Evolutionary conservation across 2,113 vertebrate genomes (phyloP).

Genomic region (Silurus asotus): DNA sequence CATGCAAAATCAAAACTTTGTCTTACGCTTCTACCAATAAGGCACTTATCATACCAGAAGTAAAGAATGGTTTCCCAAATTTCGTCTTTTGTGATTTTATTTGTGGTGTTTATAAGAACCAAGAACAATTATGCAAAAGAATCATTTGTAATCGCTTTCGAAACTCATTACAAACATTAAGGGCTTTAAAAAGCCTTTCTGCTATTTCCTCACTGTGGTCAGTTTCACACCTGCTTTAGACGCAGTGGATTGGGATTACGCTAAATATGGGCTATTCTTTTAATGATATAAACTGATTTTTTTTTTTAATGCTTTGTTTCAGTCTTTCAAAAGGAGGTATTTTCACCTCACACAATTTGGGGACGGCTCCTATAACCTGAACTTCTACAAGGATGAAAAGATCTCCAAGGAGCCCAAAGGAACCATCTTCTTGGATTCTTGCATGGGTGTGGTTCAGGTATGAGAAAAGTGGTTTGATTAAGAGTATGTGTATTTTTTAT

Average conservation of each 20-base stretch:
- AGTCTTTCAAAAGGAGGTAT: constrained; percentile 99
- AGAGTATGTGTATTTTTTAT: not conserved
- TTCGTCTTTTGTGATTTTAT: not conserved
- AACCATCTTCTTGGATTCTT: constrained; percentile 98
- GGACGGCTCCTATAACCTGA: constrained; percentile 96
- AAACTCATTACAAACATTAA: not conserved
- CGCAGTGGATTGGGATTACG: not conserved
- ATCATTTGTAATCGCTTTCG: not conserved
- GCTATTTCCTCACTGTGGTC: not conserved
- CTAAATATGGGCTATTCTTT: constrained; percentile 16
- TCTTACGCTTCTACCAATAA: not conserved
- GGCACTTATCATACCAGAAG: not conserved
- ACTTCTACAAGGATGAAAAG: constrained; percentile 99
- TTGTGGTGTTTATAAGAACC: not conserved
- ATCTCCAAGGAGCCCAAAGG: constrained; percentile 98
- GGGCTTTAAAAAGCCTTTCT: not conserved
- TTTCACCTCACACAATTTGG: constrained; percentile 96
- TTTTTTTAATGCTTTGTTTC: constrained; percentile 53
- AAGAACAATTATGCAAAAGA: not conserved
- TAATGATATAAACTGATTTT: constrained; percentile 1
- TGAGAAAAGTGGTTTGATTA: not conserved
- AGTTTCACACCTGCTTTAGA: not conserved
- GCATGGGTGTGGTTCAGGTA: constrained; percentile 98
- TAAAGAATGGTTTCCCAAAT: not conserved
- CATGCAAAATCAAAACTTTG: not conserved